Percentiles rank a stretch among this genome's conserved stretches.
These are phyloP conservation scores for Melanchra persicariae DNA, from an alignment of 2,888 invertebrate species.

Conservation along the genomic window DNA sequence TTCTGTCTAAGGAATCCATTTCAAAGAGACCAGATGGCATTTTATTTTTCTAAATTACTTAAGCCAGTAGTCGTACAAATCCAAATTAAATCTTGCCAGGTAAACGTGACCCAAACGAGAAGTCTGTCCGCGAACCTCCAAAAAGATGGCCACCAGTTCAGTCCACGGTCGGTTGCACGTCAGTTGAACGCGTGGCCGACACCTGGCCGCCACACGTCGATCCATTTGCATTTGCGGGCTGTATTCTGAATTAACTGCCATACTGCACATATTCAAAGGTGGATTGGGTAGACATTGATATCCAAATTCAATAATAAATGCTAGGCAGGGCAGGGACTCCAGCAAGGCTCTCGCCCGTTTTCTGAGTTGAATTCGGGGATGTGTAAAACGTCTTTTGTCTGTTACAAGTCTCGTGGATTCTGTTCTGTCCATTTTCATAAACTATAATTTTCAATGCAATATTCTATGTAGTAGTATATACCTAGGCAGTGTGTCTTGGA, in stretches of 20 bases:
- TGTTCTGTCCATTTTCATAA: not conserved
- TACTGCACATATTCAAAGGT: slow-evolving; percentile 30
- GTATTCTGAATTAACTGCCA: slow-evolving; percentile 28
- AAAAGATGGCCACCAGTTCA: slow-evolving; percentile 16
- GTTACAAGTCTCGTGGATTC: too few species aligned
- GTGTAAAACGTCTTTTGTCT: too few species aligned
- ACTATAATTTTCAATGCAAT: not conserved
- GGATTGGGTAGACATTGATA: not conserved
- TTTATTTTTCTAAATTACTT: too few species aligned
- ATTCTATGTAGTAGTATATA: too few species aligned
- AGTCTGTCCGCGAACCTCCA: not conserved
- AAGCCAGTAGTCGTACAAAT: not conserved
- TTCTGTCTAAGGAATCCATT: too few species aligned
- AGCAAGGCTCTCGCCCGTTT: too few species aligned
- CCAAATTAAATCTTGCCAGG: not conserved
- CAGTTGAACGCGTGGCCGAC: slow-evolving; percentile 49
- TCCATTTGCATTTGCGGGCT: slow-evolving; percentile 27
- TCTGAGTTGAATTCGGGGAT: too few species aligned
- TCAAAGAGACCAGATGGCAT: too few species aligned
- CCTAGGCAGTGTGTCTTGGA: too few species aligned
- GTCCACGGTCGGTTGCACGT: slow-evolving; percentile 48
- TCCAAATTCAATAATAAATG: slow-evolving; percentile 5
- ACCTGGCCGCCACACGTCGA: slow-evolving; percentile 56
- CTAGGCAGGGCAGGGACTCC: not conserved
- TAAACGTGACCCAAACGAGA: not conserved